A percentile compares a stretch with the other conserved stretches of the same genome.
Conservation (phyloP, 2,888 invertebrate genomes). For the Barypeithes pellucidus region DNA sequence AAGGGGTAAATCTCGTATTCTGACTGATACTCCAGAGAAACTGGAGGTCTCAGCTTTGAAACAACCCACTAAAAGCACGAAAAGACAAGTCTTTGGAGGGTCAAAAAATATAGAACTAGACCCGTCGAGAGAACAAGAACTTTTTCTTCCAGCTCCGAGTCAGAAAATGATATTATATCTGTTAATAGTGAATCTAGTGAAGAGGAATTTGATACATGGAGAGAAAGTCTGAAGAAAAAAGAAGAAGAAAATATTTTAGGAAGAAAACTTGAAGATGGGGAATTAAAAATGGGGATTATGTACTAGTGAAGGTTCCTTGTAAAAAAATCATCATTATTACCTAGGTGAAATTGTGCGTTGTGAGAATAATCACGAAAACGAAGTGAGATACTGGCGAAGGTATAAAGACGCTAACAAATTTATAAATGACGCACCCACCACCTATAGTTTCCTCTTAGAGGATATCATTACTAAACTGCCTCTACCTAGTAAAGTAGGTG, state of each 20-base stretch:
- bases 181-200: background rate
- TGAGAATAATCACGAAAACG: background rate
- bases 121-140: background rate
- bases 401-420: constrained; percentile 5
- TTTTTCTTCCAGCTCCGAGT: background rate
- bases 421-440: background rate
- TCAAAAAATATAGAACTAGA: background rate
- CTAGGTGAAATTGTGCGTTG: constrained; percentile 6
- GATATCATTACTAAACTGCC: constrained; percentile 14
- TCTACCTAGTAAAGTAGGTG: constrained; percentile 12
- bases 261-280: background rate
- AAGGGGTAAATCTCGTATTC: constrained; percentile 11
- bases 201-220: constrained; percentile 1
- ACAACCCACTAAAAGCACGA: background rate
- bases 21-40: constrained; percentile 7
- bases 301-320: constrained; percentile 8
- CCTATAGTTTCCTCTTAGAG: background rate
- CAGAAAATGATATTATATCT: background rate
- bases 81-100: background rate
- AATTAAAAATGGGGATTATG: constrained; percentile 4
- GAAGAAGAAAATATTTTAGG: constrained; percentile 1
- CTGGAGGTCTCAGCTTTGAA: background rate
- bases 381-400: background rate
- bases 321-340: constrained; percentile 12
- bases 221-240: background rate